Base-by-base conservation (phyloP, 2,888 invertebrate species). In the Chymomyza caudatula region DNA sequence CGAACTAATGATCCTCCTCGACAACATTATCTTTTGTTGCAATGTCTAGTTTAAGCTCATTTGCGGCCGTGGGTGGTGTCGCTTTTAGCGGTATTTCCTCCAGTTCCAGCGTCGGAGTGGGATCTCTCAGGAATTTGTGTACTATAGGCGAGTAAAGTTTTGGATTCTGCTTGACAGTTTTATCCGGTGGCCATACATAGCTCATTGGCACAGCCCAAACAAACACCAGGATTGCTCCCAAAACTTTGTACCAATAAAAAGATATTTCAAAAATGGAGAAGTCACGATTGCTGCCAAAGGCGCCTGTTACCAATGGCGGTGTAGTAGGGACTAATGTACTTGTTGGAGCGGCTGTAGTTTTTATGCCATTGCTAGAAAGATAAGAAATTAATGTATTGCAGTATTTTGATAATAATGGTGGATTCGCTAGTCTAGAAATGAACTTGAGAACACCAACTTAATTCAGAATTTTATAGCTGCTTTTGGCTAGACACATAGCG, bases 241-340 rank as follows among this genome's bases (percentile, higher is more conserved):
- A 75, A 2, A 91, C 69, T 6, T 92, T 91, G 80, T 93, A 93
- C 91, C 93, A 93, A 88, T 93, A 92, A 85, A 93, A 93, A 1
- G 93, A 93, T 47, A 94, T 87, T 13, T 91, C 91, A 79, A 92
- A 94, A 6, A 94, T 74, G 6, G 91, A 86, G 65, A 92, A 91
- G 2, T 89, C 74, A 1, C 86, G 82, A 65, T 82, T 81, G 61
- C 81, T 85, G 15, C 57, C 62, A 15, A 82, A 81, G 3, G 87
- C 78, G 0, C 76, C 84, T 8, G 85, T 76, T 37, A 73, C 20
- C 3, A 37, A 15, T 2, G 65, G 0, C 0, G 68, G 29, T 37
- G 29, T 19, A 4, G 69, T 44, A 11, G 67, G 59, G n/a, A 66
- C 58, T 15, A 11, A 0, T 37, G 29, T 29, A 29, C 5, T 17